These are phyloP conservation scores for Choloepus hoffmanni DNA, from an alignment of 2,113 vertebrate genomes.

Conservation along the genomic window DNA sequence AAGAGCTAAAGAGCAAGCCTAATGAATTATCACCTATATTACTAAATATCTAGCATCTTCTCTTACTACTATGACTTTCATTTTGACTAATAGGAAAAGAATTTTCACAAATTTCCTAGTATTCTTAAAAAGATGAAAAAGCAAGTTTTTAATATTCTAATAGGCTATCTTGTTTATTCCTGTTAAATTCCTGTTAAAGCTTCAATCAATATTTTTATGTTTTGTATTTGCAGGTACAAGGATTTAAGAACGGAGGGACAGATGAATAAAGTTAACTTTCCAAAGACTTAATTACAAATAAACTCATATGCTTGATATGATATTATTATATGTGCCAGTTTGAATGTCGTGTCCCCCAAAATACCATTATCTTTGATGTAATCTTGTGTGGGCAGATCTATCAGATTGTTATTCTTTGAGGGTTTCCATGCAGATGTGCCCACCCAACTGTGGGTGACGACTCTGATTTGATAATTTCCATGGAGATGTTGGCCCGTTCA, in stretches of 20 bases:
- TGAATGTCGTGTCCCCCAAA: too few species aligned
- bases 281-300: slow-evolving; percentile 17
- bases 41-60: background rate
- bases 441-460: too few species aligned
- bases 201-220: background rate
- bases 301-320: background rate
- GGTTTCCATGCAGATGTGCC: too few species aligned
- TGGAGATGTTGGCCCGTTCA: too few species aligned
- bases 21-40: background rate
- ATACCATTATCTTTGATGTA: too few species aligned
- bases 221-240: slow-evolving; percentile 21
- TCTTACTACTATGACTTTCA: background rate
- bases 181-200: background rate
- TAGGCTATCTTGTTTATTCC: background rate
- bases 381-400: too few species aligned
- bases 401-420: too few species aligned
- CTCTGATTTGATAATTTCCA: too few species aligned
- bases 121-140: background rate
- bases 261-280: slow-evolving; percentile 36
- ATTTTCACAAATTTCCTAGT: background rate
- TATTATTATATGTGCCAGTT: background rate
- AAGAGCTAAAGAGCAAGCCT: background rate
- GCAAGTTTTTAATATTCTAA: background rate
- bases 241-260: background rate
- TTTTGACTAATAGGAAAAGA: background rate